phyloP scores from a whole-genome alignment of 2,888 invertebrate species.

The Eremobia ochroleuca region DNA sequence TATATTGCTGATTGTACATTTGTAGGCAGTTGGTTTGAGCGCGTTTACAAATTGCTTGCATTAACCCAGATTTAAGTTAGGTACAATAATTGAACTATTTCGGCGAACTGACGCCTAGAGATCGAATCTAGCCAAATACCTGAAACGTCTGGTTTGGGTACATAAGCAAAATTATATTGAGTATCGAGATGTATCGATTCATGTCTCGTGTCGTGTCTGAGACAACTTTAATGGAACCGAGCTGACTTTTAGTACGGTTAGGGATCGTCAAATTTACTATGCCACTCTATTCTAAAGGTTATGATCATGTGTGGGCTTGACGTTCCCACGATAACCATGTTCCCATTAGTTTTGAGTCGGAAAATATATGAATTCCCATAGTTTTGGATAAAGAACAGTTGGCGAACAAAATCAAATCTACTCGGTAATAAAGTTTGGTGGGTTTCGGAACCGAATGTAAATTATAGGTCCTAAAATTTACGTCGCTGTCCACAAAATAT shows the following conservation, averaged over 20 bases:
- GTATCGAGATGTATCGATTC: conserved; percentile 39
- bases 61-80: conserved; percentile 75
- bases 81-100: conserved; percentile 68
- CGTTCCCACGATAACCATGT: conserved; percentile 41
- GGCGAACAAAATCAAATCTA: conserved; percentile 5
- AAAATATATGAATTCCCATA: conserved; percentile 29
- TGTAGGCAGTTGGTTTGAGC: conserved; percentile 33
- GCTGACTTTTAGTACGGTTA: conserved; percentile 38
- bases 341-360: conserved; percentile 30
- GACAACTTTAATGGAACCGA: conserved; percentile 27
- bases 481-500: conserved; percentile 3
- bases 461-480: conserved; percentile 9
- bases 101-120: conserved; percentile 62
- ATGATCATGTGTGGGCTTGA: conserved; percentile 38
- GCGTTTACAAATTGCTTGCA: conserved; percentile 65
- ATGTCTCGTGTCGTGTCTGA: conserved; percentile 39
- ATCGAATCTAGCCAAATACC: conserved; percentile 77
- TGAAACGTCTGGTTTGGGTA: conserved; percentile 50
- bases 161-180: conserved; percentile 26
- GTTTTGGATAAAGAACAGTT: neutral
- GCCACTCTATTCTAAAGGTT: conserved; percentile 42
- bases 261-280: conserved; percentile 49
- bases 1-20: conserved; percentile 48
- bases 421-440: neutral
- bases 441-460: neutral